These are phyloP conservation scores for Drosophila jambulina DNA, from an alignment of 1,140 invertebrate genomes.

Conservation along the genomic window DNA sequence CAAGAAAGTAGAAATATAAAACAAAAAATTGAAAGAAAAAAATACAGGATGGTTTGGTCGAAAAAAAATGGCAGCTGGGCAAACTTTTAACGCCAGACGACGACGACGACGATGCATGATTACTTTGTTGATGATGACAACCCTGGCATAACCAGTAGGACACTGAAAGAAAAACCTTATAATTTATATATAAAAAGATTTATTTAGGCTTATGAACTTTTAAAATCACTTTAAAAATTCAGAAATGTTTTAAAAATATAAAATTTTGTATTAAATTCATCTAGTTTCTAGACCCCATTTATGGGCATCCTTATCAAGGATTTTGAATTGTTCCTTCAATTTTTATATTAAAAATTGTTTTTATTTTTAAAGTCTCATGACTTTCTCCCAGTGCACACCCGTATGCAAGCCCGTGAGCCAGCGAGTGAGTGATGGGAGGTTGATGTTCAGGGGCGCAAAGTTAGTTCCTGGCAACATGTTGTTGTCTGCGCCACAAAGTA, in stretches of 20 bases:
- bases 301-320: not conserved
- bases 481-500: slow-evolving; percentile 71
- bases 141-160: slow-evolving; percentile 35
- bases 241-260: too few relatives aligned
- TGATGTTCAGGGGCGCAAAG: slow-evolving; percentile 23
- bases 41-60: slow-evolving; percentile 21
- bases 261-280: too few relatives aligned
- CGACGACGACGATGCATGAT: slow-evolving; percentile 63
- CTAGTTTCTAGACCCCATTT: too few relatives aligned
- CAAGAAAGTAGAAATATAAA: slow-evolving; percentile 19
- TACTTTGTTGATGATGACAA: slow-evolving; percentile 83
- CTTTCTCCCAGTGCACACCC: not conserved
- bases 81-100: slow-evolving; percentile 60
- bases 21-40: slow-evolving; percentile 18
- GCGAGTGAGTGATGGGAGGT: slow-evolving; percentile 31
- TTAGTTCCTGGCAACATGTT: slow-evolving; percentile 45
- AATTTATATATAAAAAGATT: too few relatives aligned
- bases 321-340: rapidly evolving
- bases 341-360: not conserved
- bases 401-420: slow-evolving; percentile 1
- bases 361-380: not conserved
- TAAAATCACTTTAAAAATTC: too few relatives aligned
- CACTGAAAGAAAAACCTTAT: slow-evolving; percentile 3
- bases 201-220: too few relatives aligned
- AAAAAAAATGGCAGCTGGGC: slow-evolving; percentile 61